Evolutionary conservation across 64 coral and sea anemone species (phyloP).

Genomic region (Acropora tenuis): DNA sequence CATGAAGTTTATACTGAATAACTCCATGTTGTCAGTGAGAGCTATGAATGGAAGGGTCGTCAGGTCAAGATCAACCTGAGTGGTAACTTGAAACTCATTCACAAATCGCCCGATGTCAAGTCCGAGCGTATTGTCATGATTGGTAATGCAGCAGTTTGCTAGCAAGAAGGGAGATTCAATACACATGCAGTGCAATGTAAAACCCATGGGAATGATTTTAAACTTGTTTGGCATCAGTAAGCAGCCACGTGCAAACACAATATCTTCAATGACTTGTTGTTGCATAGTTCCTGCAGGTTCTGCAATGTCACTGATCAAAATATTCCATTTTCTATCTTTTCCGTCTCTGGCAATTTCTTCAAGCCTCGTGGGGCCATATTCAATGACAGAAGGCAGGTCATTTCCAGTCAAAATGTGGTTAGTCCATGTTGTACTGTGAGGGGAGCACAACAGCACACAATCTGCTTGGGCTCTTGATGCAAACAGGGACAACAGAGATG

Average conservation of each 20-base stretch:
- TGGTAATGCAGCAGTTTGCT: slow-evolving; percentile 52
- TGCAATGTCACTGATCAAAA: slow-evolving; percentile 74
- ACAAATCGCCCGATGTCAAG: slow-evolving; percentile 86
- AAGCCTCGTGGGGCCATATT: slow-evolving; percentile 40
- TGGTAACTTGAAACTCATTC: slow-evolving; percentile 91
- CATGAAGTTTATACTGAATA: slow-evolving; percentile 78
- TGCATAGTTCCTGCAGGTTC: slow-evolving; percentile 81
- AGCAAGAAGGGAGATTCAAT: slow-evolving; percentile 71
- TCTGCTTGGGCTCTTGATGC: slow-evolving; percentile 38
- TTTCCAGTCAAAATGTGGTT: slow-evolving; percentile 28
- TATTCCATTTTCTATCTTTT: slow-evolving; percentile 60
- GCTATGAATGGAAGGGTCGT: slow-evolving; percentile 49
- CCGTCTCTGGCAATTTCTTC: slow-evolving; percentile 62
- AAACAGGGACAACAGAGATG: slow-evolving; percentile 59
- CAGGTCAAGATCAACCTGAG: slow-evolving; percentile 85
- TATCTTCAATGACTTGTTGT: slow-evolving; percentile 90
- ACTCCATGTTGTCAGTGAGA: slow-evolving; percentile 53
- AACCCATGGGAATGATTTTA: slow-evolving; percentile 67
- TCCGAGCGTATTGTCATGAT: slow-evolving; percentile 73
- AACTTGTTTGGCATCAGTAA: slow-evolving; percentile 54
- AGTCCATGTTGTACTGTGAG: slow-evolving; percentile 36
- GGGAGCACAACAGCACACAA: slow-evolving; percentile 39
- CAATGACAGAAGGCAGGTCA: background rate
- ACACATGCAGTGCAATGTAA: slow-evolving; percentile 70
- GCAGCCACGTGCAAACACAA: slow-evolving; percentile 93